Conservation (phyloP, 2,888 invertebrate species). For the Dicycla oo region DNA sequence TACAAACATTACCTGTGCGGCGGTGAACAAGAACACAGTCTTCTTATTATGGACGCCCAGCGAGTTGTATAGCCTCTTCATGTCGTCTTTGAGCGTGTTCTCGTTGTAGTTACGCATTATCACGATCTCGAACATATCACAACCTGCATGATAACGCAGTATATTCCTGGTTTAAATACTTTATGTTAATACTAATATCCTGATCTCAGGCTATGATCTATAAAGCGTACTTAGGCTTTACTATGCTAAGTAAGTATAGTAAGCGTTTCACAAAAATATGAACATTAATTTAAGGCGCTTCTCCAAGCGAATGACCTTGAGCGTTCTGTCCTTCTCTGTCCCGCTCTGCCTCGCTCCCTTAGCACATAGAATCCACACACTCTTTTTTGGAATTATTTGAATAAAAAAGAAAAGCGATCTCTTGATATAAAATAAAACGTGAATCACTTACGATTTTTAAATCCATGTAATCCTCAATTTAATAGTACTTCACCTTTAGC, state of each 20-base stretch:
- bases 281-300: neutral
- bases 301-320: no score
- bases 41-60: slow-evolving; percentile 95
- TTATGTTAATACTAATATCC: neutral
- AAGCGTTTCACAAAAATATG: neutral
- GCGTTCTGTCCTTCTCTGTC: no score
- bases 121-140: slow-evolving; percentile 95
- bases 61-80: slow-evolving; percentile 94
- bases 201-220: neutral
- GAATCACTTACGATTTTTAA: no score
- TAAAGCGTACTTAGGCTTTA: neutral
- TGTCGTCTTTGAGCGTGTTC: slow-evolving; percentile 95
- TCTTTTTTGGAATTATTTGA: no score
- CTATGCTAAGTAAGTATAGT: neutral
- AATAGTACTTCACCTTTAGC: no score
- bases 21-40: slow-evolving; percentile 95
- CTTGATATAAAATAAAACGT: no score
- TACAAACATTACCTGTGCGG: slow-evolving; percentile 91
- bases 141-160: slow-evolving; percentile 84
- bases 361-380: no score
- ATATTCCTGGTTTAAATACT: neutral
- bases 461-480: no score
- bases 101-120: slow-evolving; percentile 97
- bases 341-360: no score
- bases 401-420: no score